Base-by-base conservation (phyloP, 1,140 invertebrate species). In the Notospermus geniculatus region DNA sequence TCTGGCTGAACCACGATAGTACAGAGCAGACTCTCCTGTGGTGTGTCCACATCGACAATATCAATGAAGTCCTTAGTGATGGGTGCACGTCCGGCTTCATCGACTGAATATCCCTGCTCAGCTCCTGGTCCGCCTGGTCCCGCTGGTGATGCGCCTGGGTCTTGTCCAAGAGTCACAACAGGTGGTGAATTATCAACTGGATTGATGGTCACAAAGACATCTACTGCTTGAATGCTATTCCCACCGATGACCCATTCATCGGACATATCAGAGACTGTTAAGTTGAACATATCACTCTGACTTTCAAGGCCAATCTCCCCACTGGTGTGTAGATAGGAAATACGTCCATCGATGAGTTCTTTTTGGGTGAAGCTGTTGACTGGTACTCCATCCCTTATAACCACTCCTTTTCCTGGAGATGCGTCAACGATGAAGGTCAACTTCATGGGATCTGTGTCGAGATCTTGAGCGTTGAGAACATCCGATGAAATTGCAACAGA, bases 101-200 rank as follows among this genome's bases (percentile, higher is more conserved):
- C 22, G 23, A 83, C 81, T 9, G 64, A 63, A 59, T 81, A 71
- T 1, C 54, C 57, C 61, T 67, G 45, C 32, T 36, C 5, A 4
- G 5, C 32, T 36, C 32, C 32, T 36, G 4, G 32, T 36, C 32
- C 32, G 15, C 32, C 32, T 36, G 32, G 32, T 15, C 15, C 15
- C 32, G 5, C 32, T 7, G 32, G 32, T 36, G n/a, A n/a, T n/a
- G 4, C 32, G 15, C 15, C 32, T 36, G 32, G 15, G 4, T 43
- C 25, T 13, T 71, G 72, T 27, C 70, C 64, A 11, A 75, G 30
- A 5, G 54, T 56, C 0, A 80, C 69, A 45, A 63, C 58, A 2
- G 78, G 78, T n/a, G 69, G 53, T 32, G 68, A 62, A 63, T 77
- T 79, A 66, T 83, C 77, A 0, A 77, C 66, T 7, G 82, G 81